Base-by-base conservation (phyloP, 2,888 invertebrate genomes). In the Rhyacophila evoluta region DNA sequence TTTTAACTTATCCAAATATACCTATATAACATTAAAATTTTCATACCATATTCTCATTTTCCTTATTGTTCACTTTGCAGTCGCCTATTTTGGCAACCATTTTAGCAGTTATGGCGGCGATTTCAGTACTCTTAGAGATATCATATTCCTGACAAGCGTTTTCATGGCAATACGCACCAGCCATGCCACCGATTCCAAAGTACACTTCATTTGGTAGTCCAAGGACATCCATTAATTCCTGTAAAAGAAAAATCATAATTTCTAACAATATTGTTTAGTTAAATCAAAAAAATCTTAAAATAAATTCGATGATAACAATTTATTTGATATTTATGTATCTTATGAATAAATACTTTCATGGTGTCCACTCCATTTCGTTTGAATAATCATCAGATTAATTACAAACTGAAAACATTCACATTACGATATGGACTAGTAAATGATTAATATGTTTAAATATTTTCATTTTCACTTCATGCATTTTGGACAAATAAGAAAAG, bases 181-280 rank as follows among this genome's bases (percentile, higher is more conserved):
- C 93, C 0, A 95, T 86, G 1, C 92, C 92, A 0, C 96, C 95
- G 5, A 94, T 89, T 0, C 94, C 94, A 0, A 95, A 88, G 84
- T 93, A 95, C 0, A 93, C 92, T 82, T 94, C 92, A 70, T 93
- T 91, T 0, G 93, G 93, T 0, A 93, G 84, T 72, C 92, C 88
- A 0, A 91, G 89, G 12, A 88, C 84, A 83, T 92, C 92, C 28
- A 95, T 84, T 0, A 69, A 38, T 10, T 11, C 37, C 71, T 77
- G 71, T 67, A 74, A 83, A 41, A 81, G 55, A 55, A 10, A 25
- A 6, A 39, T 2, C 2, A 55, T 4, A 71, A 1, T 1, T 41
- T 41, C 4, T 19, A 5, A 19, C 1, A 41, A n/a, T 3, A 11
- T 39, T 0, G 4, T n/a, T 39, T n/a, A 12, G 11, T 11, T n/a